Conservation (phyloP, 2,797 vertebrate genomes). For the Eulemur mongoz region DNA sequence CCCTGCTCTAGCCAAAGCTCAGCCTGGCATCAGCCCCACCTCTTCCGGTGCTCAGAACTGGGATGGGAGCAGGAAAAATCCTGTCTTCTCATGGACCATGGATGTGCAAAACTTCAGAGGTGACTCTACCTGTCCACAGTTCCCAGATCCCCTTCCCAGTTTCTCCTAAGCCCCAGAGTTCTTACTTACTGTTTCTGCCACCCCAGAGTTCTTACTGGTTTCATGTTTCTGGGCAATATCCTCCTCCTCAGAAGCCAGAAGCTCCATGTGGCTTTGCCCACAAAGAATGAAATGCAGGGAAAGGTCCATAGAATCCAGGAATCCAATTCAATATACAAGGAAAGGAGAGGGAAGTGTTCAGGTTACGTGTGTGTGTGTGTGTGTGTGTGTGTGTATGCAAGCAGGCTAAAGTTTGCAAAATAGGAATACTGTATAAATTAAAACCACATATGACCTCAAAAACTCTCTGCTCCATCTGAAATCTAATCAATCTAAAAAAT, state of each 20-base stretch:
- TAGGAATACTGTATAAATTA: neutral
- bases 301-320: neutral
- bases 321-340: neutral
- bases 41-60: neutral
- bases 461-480: neutral
- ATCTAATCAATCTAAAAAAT: neutral
- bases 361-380: neutral
- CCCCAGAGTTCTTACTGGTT: neutral
- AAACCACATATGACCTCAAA: neutral
- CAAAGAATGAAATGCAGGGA: neutral
- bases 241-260: neutral
- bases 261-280: neutral
- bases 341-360: neutral
- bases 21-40: neutral
- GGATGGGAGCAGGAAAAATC: neutral
- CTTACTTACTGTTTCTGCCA: neutral
- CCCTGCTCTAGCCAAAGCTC: neutral
- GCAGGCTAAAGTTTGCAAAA: neutral
- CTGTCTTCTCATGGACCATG: neutral
- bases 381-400: rapidly evolving
- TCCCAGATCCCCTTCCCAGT: too few species aligned
- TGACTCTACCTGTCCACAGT: neutral
- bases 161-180: neutral
- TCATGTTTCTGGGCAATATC: neutral
- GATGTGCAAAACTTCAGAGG: neutral